Evolutionary conservation across 2,797 vertebrate genomes (phyloP).

Genomic region (Mallotus villosus): DNA sequence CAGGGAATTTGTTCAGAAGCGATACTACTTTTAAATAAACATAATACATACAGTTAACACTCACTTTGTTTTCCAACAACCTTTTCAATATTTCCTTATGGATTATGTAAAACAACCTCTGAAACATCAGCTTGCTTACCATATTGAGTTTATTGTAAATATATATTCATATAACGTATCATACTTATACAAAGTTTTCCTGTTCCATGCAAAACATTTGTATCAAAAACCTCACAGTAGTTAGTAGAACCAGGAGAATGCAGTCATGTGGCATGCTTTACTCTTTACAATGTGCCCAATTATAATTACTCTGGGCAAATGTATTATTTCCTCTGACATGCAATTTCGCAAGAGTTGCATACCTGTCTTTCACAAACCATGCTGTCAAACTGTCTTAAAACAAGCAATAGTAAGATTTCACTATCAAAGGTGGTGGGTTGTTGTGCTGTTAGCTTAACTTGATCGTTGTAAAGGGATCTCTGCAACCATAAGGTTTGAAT

Average conservation of each 20-base stretch:
- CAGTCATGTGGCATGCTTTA: constrained; percentile 63
- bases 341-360: constrained; percentile 59
- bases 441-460: background rate
- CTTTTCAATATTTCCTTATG: background rate
- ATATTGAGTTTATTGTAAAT: constrained; percentile 79
- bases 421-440: background rate
- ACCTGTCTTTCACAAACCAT: constrained; percentile 53
- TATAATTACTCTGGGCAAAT: constrained; percentile 48
- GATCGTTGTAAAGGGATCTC: background rate
- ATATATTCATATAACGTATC: constrained; percentile 70
- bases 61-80: constrained; percentile 12
- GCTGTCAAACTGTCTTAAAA: constrained; percentile 32
- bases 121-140: constrained; percentile 43
- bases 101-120: constrained; percentile 4
- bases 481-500: background rate
- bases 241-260: constrained; percentile 45
- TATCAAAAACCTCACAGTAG: constrained; percentile 68
- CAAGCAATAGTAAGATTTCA: background rate
- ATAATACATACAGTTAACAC: constrained; percentile 33
- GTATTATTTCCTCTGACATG: constrained; percentile 62
- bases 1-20: constrained; percentile 15
- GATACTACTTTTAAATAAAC: constrained; percentile 5
- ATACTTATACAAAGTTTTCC: constrained; percentile 73
- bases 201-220: constrained; percentile 75
- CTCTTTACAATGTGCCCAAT: constrained; percentile 40